Conservation (phyloP, 2,797 vertebrate species). For the Ibycter americanus region DNA sequence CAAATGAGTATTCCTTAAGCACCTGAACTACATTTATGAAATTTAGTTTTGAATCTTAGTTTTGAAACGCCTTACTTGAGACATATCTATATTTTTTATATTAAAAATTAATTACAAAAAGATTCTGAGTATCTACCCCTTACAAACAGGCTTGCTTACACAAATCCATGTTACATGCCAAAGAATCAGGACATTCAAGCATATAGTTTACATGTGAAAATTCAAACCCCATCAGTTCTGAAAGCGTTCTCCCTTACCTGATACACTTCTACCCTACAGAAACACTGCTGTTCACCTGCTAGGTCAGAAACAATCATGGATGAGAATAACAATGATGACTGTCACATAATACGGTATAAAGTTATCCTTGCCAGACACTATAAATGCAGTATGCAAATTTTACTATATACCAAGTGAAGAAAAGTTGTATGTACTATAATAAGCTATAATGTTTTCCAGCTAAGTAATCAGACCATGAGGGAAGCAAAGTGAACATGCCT, state of each 20-base stretch:
- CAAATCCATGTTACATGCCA: background rate
- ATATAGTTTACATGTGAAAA: background rate
- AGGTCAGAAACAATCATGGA: background rate
- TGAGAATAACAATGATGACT: background rate
- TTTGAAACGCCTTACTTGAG: background rate
- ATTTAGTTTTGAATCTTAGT: background rate
- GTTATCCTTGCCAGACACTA: background rate
- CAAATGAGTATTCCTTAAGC: background rate
- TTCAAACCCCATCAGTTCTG: background rate
- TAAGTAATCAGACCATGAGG: background rate
- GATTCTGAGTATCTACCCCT: background rate
- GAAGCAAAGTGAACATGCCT: background rate
- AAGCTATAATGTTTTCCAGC: background rate
- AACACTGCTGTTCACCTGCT: background rate
- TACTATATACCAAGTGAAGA: background rate
- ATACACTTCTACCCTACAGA: background rate
- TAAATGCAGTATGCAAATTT: background rate
- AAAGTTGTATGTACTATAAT: background rate
- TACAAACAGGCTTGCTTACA: background rate
- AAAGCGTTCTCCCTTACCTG: background rate
- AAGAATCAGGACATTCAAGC: background rate
- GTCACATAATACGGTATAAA: background rate
- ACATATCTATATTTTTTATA: background rate
- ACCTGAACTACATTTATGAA: fast-evolving
- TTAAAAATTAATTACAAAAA: background rate